A percentile compares a stretch with the other conserved stretches of the same genome.
Conservation (phyloP, 2,888 invertebrate species). For the Rhagonycha lutea region DNA sequence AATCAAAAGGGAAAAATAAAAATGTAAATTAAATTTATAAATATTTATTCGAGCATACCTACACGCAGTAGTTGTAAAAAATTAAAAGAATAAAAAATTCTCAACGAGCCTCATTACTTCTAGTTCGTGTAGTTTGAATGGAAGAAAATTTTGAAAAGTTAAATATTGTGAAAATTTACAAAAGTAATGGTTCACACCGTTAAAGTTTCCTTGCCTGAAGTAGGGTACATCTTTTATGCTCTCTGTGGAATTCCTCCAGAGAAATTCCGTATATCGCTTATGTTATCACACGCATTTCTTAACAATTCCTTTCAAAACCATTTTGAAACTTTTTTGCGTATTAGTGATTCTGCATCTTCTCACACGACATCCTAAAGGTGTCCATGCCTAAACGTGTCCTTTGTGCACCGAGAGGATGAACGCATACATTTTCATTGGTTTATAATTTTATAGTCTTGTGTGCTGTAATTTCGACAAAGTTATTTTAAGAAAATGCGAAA, state of each 20-base stretch:
- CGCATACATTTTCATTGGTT: neutral
- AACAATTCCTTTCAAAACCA: neutral
- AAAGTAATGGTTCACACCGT: neutral
- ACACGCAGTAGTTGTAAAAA: neutral
- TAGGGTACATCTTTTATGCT: neutral
- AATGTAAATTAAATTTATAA: neutral
- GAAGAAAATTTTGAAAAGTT: neutral
- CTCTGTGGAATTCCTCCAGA: neutral
- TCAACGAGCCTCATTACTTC: neutral
- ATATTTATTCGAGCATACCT: neutral
- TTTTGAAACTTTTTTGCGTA: neutral
- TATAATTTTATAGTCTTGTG: neutral
- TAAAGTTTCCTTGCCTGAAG: neutral
- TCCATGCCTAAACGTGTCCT: neutral
- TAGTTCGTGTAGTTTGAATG: neutral
- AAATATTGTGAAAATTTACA: neutral
- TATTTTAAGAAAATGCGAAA: slow-evolving; percentile 2
- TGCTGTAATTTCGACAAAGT: neutral
- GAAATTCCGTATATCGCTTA: neutral
- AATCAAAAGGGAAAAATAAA: neutral
- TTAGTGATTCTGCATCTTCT: neutral
- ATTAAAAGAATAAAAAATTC: neutral
- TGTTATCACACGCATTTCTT: neutral
- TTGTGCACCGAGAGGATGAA: too few species aligned
- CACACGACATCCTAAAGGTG: neutral